These are phyloP conservation scores for Quiscalus mexicanus DNA, from an alignment of 2,113 vertebrate species.

Conservation along the genomic window DNA sequence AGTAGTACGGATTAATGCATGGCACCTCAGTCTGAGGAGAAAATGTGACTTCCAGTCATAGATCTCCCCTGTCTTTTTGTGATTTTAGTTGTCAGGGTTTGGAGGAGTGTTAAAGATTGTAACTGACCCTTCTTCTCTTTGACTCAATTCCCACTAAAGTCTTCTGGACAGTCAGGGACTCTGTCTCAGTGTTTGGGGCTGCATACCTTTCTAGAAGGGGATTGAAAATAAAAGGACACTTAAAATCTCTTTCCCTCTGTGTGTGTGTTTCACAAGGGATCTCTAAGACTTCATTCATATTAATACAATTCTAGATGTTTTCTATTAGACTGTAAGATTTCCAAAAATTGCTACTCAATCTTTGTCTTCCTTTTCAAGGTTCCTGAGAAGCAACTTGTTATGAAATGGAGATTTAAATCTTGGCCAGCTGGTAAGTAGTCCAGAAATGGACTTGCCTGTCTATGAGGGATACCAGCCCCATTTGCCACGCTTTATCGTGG, in stretches of 20 bases:
- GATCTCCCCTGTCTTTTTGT: neutral
- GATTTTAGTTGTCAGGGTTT: neutral
- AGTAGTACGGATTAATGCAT: neutral
- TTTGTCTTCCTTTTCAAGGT: slow-evolving; percentile 72
- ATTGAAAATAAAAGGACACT: neutral
- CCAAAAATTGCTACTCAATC: neutral
- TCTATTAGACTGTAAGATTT: neutral
- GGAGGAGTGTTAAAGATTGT: neutral
- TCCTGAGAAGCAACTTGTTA: slow-evolving; percentile 85
- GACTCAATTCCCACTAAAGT: neutral
- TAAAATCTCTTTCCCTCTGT: neutral
- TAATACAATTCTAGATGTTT: neutral
- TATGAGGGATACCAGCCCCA: neutral
- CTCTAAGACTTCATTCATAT: neutral
- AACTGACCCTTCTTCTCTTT: neutral
- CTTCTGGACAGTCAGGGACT: neutral
- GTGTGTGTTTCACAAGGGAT: neutral
- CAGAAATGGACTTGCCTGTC: neutral
- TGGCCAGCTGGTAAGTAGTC: slow-evolving; percentile 88
- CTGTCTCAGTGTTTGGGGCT: neutral
- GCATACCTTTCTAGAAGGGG: neutral
- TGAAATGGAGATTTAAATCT: slow-evolving; percentile 94
- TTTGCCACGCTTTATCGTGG: neutral
- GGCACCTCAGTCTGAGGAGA: neutral
- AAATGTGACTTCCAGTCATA: neutral